Base-by-base conservation (phyloP, 2,113 vertebrate genomes). In the Aegithalos caudatus region DNA sequence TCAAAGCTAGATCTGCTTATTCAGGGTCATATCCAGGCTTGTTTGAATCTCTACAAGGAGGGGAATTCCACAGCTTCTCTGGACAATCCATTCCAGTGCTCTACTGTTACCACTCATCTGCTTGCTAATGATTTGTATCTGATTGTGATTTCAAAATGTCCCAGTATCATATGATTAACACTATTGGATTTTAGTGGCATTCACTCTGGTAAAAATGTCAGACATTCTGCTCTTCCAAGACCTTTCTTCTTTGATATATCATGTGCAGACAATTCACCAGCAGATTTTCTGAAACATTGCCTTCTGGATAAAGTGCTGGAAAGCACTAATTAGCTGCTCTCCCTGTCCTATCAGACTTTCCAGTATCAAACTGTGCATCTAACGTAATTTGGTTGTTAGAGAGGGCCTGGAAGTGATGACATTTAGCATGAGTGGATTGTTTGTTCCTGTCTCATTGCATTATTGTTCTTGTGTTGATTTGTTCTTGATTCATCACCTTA, bases 311-410 rank as follows among this genome's bases (percentile, higher is more conserved):
- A 76, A 80, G 25, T 58, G 50, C 23, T 80, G 76, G 71, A 88
- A 94, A 45, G 54, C 71, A 77, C 73, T 94, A 94, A 97, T 95
- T 95, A 95, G 74, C 76, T 82, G n/a, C 58, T 84, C 54, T 88
- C 64, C 81, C 62, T 56, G 47, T 84, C 60, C 84, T 83, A 50
- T 77, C 60, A 88, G 89, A 88, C 72, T 83, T 91, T 51, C 54
- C 82, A 62, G 42, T 69, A 95, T 54, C 79, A 90, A 92, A 90
- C 16, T 50, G 35, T 70, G 64, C 88, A 88, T 77, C 67, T 70
- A 80, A 14, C 64, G 66, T 86, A 81, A 66, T 90, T 60, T 58
- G 14, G 67, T 86, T 51, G 27, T 70, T 86, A 73, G 24, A 90
- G 72, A 86, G 60, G 67, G 67, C n/a, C 81, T 90, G 72, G 38